phyloP scores from a whole-genome alignment of 1,140 invertebrate genomes.

The Tyrophagus putrescentiae region DNA sequence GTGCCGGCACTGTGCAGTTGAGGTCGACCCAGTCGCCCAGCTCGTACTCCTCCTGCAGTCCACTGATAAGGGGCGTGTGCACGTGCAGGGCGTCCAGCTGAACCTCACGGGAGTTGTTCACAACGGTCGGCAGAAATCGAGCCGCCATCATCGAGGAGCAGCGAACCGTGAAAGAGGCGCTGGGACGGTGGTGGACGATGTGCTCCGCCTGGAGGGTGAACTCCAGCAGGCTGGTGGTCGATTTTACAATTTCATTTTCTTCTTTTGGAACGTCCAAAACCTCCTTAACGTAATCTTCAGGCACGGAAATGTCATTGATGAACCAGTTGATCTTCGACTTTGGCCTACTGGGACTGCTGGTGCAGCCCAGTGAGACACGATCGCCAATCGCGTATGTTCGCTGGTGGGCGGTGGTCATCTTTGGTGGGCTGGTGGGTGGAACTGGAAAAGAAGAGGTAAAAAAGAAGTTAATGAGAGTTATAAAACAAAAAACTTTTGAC shows the following conservation, averaged over 20 bases:
- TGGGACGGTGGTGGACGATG: neutral
- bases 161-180: neutral
- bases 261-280: neutral
- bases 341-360: neutral
- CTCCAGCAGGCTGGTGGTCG: neutral
- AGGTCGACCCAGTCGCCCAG: neutral
- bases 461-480: too few relatives aligned
- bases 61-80: neutral
- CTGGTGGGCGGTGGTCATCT: too few relatives aligned
- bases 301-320: slow-evolving; percentile 8
- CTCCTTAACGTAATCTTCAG: neutral
- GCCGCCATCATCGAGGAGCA: neutral
- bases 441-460: too few relatives aligned
- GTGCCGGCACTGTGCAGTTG: slow-evolving; percentile 1
- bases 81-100: neutral
- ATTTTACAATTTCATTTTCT: neutral
- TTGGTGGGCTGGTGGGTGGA: too few relatives aligned
- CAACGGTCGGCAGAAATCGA: neutral
- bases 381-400: neutral
- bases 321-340: neutral
- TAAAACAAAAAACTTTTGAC: too few relatives aligned
- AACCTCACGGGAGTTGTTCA: neutral
- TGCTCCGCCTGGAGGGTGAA: neutral
- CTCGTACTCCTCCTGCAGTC: neutral
- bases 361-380: neutral